Evolutionary conservation across 2,888 invertebrate genomes (phyloP).

Genomic region (Caenorhabditis sulstoni): DNA sequence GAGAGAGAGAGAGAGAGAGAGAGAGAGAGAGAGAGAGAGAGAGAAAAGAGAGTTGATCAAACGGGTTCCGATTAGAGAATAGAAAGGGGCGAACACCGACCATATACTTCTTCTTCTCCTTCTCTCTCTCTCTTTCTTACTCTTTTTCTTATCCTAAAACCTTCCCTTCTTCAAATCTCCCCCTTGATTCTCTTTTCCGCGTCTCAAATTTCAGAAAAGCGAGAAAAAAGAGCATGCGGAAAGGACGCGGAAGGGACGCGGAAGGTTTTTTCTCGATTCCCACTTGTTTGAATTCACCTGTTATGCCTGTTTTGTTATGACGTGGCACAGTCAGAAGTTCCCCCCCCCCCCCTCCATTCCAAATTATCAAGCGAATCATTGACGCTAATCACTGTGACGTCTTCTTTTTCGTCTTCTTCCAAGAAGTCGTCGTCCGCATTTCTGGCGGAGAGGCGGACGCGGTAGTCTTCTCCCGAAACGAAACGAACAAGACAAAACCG

Average conservation of each 20-base stretch:
- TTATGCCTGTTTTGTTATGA: too few relatives aligned
- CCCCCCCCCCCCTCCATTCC: not conserved
- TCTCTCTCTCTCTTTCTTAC: not conserved
- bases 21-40: not conserved
- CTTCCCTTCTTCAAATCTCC: not conserved
- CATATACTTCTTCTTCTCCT: not conserved
- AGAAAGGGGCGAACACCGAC: not conserved
- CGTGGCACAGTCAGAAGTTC: constrained; percentile 43
- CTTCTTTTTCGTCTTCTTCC: constrained; percentile 1
- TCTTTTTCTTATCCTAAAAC: not conserved
- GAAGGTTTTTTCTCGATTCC: too few relatives aligned
- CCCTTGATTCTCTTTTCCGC: not conserved
- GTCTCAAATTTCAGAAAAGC: too few relatives aligned
- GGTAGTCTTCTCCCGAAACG: too few relatives aligned
- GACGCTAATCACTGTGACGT: not conserved
- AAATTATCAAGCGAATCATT: not conserved
- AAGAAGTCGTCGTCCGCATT: too few relatives aligned
- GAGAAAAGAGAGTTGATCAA: constrained; percentile 16
- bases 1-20: not conserved
- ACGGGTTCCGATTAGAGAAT: constrained; percentile 43
- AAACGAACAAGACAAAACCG: constrained; percentile 24
- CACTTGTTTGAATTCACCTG: too few relatives aligned
- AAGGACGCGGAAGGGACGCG: too few relatives aligned
- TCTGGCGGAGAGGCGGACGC: too few relatives aligned
- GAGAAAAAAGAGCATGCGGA: too few relatives aligned